Evolutionary conservation across 2,113 vertebrate species (phyloP).

Genomic region (Paracanthobrama guichenoti): DNA sequence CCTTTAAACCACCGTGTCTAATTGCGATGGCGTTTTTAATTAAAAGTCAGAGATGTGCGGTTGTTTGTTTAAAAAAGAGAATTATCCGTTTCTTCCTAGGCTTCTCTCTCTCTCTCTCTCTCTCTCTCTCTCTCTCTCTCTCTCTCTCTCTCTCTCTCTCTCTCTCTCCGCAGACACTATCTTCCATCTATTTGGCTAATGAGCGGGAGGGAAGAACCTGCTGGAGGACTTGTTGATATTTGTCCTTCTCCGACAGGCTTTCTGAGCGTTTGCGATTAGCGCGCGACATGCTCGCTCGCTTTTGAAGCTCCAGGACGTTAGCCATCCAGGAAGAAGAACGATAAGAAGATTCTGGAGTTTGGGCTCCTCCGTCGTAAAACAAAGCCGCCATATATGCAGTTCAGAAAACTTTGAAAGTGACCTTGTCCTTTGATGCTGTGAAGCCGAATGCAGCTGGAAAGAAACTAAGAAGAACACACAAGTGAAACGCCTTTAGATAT

Average conservation of each 20-base stretch:
- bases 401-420: constrained; percentile 2
- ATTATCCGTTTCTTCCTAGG: constrained; percentile 75
- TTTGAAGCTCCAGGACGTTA: constrained; percentile 60
- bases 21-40: constrained; percentile 83
- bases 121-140: constrained; percentile 60
- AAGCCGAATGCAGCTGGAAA: neutral
- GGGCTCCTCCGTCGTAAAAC: constrained; percentile 8
- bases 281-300: constrained; percentile 51
- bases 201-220: constrained; percentile 72
- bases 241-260: constrained; percentile 70
- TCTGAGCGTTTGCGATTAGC: constrained; percentile 70
- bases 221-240: constrained; percentile 77
- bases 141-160: constrained; percentile 38
- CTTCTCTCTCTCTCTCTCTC: constrained; percentile 56
- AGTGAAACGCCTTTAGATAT: neutral
- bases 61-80: constrained; percentile 76
- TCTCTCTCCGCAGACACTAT: constrained; percentile 66
- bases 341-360: constrained; percentile 62
- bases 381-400: neutral
- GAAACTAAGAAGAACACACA: neutral
- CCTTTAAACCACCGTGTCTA: constrained; percentile 80
- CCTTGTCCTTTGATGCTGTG: constrained; percentile 5
- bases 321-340: constrained; percentile 64
- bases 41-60: constrained; percentile 81
- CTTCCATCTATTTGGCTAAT: constrained; percentile 79